Evolutionary conservation across 2,797 vertebrate genomes (phyloP).

Genomic region (Gila robusta): DNA sequence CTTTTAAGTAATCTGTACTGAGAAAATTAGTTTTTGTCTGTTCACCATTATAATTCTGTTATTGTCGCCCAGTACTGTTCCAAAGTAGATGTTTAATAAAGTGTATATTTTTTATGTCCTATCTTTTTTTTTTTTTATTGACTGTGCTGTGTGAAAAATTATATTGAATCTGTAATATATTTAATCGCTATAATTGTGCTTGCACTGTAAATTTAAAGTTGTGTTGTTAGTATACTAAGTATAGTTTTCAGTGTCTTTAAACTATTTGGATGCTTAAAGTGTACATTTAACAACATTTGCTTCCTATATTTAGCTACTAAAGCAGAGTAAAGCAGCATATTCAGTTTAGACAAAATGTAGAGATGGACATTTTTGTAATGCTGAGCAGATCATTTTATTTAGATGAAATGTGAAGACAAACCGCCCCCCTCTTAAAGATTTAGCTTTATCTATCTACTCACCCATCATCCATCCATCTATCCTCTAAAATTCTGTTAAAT

Average conservation of each 20-base stretch:
- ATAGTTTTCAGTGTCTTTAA: neutral
- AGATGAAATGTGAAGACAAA: neutral
- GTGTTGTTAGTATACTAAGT: neutral
- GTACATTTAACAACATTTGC: neutral
- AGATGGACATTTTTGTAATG: neutral
- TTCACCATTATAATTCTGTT: slow-evolving; percentile 60
- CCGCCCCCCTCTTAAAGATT: no score
- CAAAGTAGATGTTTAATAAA: slow-evolving; percentile 81
- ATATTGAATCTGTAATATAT: neutral
- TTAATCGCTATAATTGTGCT: neutral
- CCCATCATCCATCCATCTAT: neutral
- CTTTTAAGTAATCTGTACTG: neutral
- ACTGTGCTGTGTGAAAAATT: neutral
- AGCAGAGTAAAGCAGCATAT: neutral
- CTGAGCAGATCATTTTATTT: neutral
- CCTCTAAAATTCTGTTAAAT: neutral
- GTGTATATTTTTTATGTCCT: slow-evolving; percentile 74
- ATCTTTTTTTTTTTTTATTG: slow-evolving; percentile 26
- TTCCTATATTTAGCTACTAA: neutral
- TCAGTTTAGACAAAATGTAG: neutral
- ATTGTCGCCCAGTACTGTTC: slow-evolving; percentile 65
- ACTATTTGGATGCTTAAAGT: neutral
- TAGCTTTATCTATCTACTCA: no score
- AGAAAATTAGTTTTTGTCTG: neutral
- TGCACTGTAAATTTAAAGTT: neutral